phyloP scores from a whole-genome alignment of 2,888 invertebrate genomes.

The Trichopoda pennipes region DNA sequence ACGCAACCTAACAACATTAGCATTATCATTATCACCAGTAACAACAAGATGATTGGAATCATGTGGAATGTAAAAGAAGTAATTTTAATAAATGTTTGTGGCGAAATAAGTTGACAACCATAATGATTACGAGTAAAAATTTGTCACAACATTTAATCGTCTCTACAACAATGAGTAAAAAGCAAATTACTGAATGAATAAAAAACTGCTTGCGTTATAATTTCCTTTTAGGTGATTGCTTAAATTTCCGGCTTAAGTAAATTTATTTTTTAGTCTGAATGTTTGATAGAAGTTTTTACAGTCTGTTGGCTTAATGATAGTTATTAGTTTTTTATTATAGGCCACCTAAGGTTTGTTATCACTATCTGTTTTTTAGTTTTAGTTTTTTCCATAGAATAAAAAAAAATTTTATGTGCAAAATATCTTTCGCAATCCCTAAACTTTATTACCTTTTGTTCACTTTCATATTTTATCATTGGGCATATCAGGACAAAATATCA shows the following conservation, averaged over 20 bases:
- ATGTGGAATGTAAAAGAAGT: conserved; percentile 20
- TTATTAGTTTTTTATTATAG: background rate
- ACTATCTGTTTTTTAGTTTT: too few species aligned
- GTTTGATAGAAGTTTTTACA: background rate
- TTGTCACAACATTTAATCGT: conserved; percentile 34
- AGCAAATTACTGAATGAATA: background rate
- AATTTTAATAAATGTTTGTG: conserved; percentile 57
- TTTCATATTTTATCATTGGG: too few species aligned
- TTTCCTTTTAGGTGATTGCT: conserved; percentile 39
- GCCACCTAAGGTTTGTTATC: too few species aligned
- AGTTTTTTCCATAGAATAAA: too few species aligned
- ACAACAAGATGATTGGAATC: conserved; percentile 6
- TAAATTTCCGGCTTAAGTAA: conserved; percentile 23
- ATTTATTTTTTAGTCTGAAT: background rate
- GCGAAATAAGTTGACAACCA: conserved; percentile 59
- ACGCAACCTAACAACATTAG: background rate
- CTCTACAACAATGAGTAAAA: background rate
- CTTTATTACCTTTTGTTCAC: too few species aligned
- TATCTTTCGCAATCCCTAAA: too few species aligned
- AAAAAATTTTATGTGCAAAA: too few species aligned
- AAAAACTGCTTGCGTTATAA: conserved; percentile 23
- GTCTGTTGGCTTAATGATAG: background rate
- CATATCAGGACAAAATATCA: too few species aligned
- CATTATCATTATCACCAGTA: conserved; percentile 28
- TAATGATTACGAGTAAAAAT: conserved; percentile 43